Evolutionary conservation across 30 jellyfish, hydroid and myxozoan species (phyloP), one percentile per base, ranked within the genome.

Genomic region (Hydra vulgaris): DNA sequence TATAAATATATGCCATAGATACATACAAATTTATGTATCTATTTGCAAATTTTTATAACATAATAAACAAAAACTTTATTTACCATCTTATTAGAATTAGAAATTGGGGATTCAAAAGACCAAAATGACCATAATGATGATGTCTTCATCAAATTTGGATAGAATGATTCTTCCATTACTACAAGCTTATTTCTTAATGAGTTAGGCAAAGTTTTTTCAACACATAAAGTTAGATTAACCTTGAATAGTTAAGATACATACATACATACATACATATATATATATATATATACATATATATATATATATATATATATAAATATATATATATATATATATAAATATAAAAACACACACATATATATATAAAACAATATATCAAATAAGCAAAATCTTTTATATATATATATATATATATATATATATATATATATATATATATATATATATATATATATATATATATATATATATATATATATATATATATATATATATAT

Each of bases 61-160:
- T n/a, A n/a, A n/a, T n/a, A n/a, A n/a, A n/a, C n/a, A n/a, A n/a
- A n/a, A n/a, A n/a, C n/a, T n/a, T n/a, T n/a, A n/a, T 24, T 8
- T 69, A 69, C 76, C 40, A 3, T 69, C 15, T 69, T 69, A 69
- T 69, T 69, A 69, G 15, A 5, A 5, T 21, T 21, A 24, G 40
- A 3, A 21, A 69, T 8, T 15, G 61, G 61, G 12, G 61, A 40
- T 40, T 40, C 61, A 40, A 40, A 21, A 17, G 87, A 26, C 99
- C 99, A 94, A 66, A 94, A 94, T 26, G 99, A 84, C 99, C 99
- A 94, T 66, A 94, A 88, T 18, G 84, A 69, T 95, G 96, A 89
- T 53, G 91, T 79, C 54, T 90, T 85, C 17, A 67, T 95, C 21
- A 71, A 86, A 70, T 94, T 94, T 23, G 99, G 99, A 68, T 70